phyloP scores from a whole-genome alignment of 2,113 vertebrate genomes.

The Perognathus longimembris region DNA sequence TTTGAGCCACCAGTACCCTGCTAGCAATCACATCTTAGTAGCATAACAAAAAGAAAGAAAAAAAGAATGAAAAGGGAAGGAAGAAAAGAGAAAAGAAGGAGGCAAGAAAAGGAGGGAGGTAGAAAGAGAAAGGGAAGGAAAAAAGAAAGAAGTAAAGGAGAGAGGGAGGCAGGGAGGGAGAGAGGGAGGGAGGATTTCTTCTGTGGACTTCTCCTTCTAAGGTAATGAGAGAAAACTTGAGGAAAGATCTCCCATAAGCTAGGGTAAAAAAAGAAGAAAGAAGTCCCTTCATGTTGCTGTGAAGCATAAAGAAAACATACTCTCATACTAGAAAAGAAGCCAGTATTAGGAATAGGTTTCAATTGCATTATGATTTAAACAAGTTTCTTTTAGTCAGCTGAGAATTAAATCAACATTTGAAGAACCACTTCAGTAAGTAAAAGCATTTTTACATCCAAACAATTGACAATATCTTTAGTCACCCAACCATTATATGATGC shows the following conservation, averaged over 20 bases:
- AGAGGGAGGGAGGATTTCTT: not conserved
- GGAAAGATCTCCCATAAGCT: not conserved
- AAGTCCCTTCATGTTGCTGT: not conserved
- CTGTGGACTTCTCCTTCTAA: not conserved
- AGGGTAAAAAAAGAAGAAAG: not conserved
- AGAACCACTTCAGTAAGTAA: slow-evolving; percentile 1
- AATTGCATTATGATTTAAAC: not conserved
- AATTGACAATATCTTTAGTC: not conserved
- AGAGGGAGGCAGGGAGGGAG: rapidly evolving
- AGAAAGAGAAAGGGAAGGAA: not conserved
- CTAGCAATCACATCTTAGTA: no score
- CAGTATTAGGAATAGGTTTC: slow-evolving; percentile 32
- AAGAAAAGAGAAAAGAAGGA: not conserved
- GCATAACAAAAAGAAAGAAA: no score
- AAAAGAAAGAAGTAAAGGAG: no score
- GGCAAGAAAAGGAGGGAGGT: not conserved
- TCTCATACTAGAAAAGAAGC: slow-evolving; percentile 30
- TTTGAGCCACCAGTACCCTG: no score
- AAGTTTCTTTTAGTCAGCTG: not conserved
- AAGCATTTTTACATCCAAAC: slow-evolving; percentile 27
- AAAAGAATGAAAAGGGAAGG: no score
- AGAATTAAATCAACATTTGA: slow-evolving; percentile 51
- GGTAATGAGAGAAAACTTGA: not conserved
- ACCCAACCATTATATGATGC: not conserved
- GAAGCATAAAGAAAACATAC: not conserved